These are phyloP conservation scores for Andrena camellia DNA, from an alignment of 2,888 invertebrate genomes.

Conservation along the genomic window DNA sequence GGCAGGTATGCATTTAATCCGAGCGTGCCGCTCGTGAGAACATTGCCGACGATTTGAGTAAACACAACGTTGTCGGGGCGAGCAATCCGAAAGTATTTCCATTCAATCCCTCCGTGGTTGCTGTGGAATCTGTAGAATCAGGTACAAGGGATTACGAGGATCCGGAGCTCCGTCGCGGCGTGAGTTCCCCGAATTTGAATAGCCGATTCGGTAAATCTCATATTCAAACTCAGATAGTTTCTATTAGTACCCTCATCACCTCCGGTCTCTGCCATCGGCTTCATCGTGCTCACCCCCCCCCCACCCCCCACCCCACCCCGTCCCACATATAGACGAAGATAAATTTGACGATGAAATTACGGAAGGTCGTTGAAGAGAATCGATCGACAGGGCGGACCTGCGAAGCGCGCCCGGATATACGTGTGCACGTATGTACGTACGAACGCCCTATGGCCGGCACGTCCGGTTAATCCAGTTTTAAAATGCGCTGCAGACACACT, in stretches of 20 bases:
- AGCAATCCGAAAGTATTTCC: slow-evolving; percentile 42
- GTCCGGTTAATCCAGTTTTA: slow-evolving; percentile 70
- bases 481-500: slow-evolving; percentile 76
- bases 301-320: no score
- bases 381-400: slow-evolving; percentile 31
- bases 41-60: slow-evolving; percentile 10
- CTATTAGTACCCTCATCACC: slow-evolving; percentile 57
- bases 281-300: slow-evolving; percentile 6
- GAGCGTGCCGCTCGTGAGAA: background rate
- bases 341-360: slow-evolving; percentile 73
- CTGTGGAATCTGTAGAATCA: slow-evolving; percentile 42
- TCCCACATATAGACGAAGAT: slow-evolving; percentile 55
- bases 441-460: slow-evolving; percentile 9
- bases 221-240: slow-evolving; percentile 58
- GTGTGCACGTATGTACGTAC: background rate
- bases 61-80: slow-evolving; percentile 27
- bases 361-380: slow-evolving; percentile 38
- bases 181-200: slow-evolving; percentile 48
- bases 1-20: background rate
- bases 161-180: slow-evolving; percentile 23
- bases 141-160: slow-evolving; percentile 51
- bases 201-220: slow-evolving; percentile 56
- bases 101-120: slow-evolving; percentile 35
- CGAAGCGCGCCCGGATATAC: background rate
- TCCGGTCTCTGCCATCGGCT: slow-evolving; percentile 6